These are phyloP conservation scores for Mormyrops boulengeri DNA, from an alignment of 2,797 vertebrate species.

Conservation along the genomic window DNA sequence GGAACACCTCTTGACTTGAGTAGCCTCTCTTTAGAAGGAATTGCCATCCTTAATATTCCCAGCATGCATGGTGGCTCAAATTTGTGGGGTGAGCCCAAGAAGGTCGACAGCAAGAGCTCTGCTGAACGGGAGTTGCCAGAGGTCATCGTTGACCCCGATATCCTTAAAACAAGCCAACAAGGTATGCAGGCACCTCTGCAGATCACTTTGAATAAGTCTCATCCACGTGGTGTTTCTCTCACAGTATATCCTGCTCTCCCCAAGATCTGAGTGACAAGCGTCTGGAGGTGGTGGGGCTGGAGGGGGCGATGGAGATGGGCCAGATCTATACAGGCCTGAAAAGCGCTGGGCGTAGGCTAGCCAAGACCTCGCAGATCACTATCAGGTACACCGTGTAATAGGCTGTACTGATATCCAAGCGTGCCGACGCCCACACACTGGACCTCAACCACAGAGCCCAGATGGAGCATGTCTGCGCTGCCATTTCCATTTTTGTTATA, in stretches of 20 bases:
- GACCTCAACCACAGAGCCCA: neutral
- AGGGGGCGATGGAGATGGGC: conserved; percentile 85
- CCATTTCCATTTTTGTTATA: neutral
- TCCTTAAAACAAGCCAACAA: conserved; percentile 76
- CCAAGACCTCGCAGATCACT: conserved; percentile 79
- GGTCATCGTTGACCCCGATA: conserved; percentile 72
- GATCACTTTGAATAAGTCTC: neutral
- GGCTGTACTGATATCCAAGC: neutral
- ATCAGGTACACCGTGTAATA: conserved; percentile 63
- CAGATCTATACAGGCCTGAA: conserved; percentile 89
- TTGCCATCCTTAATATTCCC: conserved; percentile 92
- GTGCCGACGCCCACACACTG: neutral
- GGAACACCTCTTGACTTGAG: conserved; percentile 71
- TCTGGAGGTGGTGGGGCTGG: conserved; percentile 83
- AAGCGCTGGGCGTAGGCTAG: conserved; percentile 76
- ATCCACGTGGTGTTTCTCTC: neutral
- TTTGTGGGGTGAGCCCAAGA: conserved; percentile 87
- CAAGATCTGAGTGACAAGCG: conserved; percentile 78
- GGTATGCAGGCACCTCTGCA: conserved; percentile 52
- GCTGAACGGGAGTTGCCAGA: conserved; percentile 51
- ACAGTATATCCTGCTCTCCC: neutral
- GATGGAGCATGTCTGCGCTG: conserved; percentile 1
- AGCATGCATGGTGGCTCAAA: conserved; percentile 93
- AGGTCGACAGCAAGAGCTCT: conserved; percentile 55
- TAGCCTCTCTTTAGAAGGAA: conserved; percentile 67